These are phyloP conservation scores for Anguilla megastoma DNA, from an alignment of 2,797 vertebrate genomes.

Conservation along the genomic window DNA sequence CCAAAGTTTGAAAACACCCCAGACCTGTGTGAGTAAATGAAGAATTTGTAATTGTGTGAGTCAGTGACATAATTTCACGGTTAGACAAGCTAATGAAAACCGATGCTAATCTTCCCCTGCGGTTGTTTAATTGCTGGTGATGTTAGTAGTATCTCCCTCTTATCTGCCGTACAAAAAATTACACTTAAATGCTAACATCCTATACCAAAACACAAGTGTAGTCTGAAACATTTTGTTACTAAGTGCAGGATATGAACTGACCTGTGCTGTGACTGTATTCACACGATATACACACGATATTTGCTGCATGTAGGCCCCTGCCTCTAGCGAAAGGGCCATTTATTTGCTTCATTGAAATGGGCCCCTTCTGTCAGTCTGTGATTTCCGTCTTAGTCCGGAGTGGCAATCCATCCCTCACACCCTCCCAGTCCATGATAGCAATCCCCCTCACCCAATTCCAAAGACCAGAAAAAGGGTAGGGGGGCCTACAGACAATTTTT, in stretches of 20 bases:
- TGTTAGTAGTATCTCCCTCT: neutral
- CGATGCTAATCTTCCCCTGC: neutral
- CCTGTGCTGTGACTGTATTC: too few relatives aligned
- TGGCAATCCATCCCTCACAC: too few relatives aligned
- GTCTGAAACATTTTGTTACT: neutral
- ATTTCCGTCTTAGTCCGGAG: too few relatives aligned
- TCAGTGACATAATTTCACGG: neutral
- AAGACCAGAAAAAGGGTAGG: too few relatives aligned
- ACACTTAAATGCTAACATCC: neutral
- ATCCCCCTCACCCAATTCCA: too few relatives aligned
- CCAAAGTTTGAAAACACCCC: neutral
- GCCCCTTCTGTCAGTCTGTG: too few relatives aligned
- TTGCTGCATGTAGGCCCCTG: too few relatives aligned
- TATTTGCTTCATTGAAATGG: too few relatives aligned
- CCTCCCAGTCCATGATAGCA: too few relatives aligned
- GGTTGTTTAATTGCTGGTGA: neutral
- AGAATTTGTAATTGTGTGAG: neutral
- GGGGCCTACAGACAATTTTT: neutral
- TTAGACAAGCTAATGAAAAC: neutral
- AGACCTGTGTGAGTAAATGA: neutral
- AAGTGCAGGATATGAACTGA: too few relatives aligned
- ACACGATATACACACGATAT: too few relatives aligned
- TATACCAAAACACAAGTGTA: neutral
- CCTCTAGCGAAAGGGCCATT: too few relatives aligned
- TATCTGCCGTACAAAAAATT: neutral